These are phyloP conservation scores for Torymus aiolomorphi DNA, from an alignment of 2,888 invertebrate genomes.

Conservation along the genomic window DNA sequence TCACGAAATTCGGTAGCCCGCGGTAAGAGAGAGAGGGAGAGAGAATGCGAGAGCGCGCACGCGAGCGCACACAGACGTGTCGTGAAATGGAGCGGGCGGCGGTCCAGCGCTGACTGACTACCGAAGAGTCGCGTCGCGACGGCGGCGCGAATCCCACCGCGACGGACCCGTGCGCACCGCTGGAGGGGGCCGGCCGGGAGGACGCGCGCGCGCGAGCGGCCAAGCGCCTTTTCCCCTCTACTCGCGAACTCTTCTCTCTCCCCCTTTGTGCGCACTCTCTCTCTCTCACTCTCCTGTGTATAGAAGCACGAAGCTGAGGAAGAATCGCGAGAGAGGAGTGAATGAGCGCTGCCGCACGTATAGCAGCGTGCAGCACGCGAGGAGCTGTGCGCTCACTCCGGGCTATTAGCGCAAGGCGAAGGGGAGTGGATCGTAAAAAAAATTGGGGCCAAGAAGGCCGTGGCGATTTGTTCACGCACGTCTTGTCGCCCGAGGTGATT, in stretches of 20 bases:
- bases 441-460: too few relatives aligned
- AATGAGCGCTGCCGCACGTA: conserved; percentile 29
- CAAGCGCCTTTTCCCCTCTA: conserved; percentile 51
- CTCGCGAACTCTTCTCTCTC: conserved; percentile 30
- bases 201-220: conserved; percentile 42
- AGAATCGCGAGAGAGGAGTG: conserved; percentile 16
- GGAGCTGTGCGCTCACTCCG: too few relatives aligned
- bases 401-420: too few relatives aligned
- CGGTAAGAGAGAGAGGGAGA: conserved; percentile 13
- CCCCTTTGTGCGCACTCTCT: conserved; percentile 20
- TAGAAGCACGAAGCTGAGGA: conserved; percentile 6
- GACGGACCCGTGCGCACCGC: conserved; percentile 33
- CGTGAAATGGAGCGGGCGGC: conserved; percentile 71
- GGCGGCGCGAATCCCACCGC: conserved; percentile 61
- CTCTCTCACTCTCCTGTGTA: not conserved
- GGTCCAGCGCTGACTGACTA: conserved; percentile 76
- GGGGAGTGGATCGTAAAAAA: too few relatives aligned
- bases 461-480: too few relatives aligned
- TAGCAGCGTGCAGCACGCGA: too few relatives aligned
- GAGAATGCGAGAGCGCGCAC: conserved; percentile 34
- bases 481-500: too few relatives aligned
- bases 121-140: conserved; percentile 72
- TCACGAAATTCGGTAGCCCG: conserved; percentile 27
- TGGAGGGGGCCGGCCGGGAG: conserved; percentile 44
- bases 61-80: conserved; percentile 15